These are phyloP conservation scores for Acromyrmex heyeri DNA, from an alignment of 1,140 invertebrate species.

Conservation along the genomic window DNA sequence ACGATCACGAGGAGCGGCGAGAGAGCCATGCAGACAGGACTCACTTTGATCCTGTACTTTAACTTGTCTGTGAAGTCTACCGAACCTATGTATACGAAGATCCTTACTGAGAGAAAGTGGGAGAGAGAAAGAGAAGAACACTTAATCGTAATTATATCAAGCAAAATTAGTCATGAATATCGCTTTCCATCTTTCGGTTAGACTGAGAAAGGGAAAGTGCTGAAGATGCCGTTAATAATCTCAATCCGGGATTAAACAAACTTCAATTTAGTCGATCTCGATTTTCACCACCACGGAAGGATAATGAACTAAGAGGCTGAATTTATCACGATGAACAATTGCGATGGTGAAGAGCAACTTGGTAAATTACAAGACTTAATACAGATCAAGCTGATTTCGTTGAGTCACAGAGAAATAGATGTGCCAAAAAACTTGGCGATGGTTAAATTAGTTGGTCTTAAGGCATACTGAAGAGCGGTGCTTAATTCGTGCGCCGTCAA, in stretches of 20 bases:
- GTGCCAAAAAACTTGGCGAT: background rate
- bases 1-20: slow-evolving; percentile 10
- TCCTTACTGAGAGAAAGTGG: background rate
- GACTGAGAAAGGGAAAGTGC: background rate
- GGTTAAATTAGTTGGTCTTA: background rate
- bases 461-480: slow-evolving; percentile 5
- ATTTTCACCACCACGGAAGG: slow-evolving; percentile 1
- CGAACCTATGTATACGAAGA: background rate
- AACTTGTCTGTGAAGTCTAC: slow-evolving; percentile 14
- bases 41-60: slow-evolving; percentile 35
- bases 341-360: background rate
- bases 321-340: background rate
- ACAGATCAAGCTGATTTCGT: slow-evolving; percentile 13
- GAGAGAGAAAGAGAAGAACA: background rate
- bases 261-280: slow-evolving; percentile 9
- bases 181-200: background rate
- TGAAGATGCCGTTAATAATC: slow-evolving; percentile 25
- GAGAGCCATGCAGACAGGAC: background rate
- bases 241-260: slow-evolving; percentile 25
- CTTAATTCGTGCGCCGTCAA: slow-evolving; percentile 48
- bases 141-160: background rate
- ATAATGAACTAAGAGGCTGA: background rate
- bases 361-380: background rate
- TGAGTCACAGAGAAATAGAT: slow-evolving; percentile 8
- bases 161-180: slow-evolving; percentile 21